These are phyloP conservation scores for Camelus dromedarius DNA, from an alignment of 2,113 vertebrate species.

Conservation along the genomic window DNA sequence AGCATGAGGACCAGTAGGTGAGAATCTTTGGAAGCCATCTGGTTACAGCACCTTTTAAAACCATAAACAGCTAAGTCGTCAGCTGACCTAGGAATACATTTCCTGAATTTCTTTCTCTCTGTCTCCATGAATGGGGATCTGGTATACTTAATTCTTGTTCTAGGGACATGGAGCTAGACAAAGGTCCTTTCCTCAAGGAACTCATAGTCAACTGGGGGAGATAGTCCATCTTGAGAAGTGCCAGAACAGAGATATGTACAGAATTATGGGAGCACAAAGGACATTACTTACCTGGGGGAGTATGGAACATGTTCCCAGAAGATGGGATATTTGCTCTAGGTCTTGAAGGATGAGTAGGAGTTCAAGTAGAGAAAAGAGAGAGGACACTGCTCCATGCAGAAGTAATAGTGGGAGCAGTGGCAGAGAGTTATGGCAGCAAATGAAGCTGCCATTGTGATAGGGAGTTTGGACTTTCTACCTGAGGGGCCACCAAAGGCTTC, in stretches of 20 bases:
- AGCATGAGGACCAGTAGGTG: not conserved
- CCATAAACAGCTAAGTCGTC: not conserved
- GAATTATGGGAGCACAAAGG: not conserved
- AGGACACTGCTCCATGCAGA: not conserved
- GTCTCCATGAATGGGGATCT: not conserved
- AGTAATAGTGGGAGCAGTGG: not conserved
- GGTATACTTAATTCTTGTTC: not conserved
- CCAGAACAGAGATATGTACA: not conserved
- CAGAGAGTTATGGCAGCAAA: not conserved
- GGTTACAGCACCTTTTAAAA: not conserved
- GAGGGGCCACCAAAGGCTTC: not conserved
- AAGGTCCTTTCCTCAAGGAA: not conserved
- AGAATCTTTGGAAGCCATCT: not conserved
- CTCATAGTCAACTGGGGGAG: not conserved
- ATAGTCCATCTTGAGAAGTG: not conserved
- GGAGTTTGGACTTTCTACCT: not conserved
- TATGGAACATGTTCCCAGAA: not conserved
- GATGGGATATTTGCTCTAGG: not conserved
- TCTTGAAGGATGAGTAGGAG: not conserved
- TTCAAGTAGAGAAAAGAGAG: not conserved
- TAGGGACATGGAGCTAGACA: not conserved
- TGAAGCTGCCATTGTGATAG: not conserved
- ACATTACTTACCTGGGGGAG: not conserved
- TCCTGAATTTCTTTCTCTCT: not conserved
- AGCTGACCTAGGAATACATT: not conserved